Evolutionary conservation across 2,797 vertebrate genomes (phyloP).

Genomic region (Bradypus variegatus): DNA sequence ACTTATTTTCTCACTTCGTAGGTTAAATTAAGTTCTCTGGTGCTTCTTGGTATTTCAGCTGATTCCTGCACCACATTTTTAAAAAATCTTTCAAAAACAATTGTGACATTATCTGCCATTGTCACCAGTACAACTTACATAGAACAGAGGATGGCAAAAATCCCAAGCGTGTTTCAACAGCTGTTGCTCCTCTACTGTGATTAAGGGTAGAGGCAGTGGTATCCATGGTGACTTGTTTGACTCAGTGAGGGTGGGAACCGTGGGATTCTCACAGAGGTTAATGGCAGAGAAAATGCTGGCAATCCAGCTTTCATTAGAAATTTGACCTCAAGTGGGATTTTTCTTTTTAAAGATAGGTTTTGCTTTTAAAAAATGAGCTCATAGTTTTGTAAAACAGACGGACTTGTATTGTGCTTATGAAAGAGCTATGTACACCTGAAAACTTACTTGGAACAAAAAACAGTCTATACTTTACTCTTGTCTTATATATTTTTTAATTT

Average conservation of each 20-base stretch:
- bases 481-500: neutral
- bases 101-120: conserved; percentile 22
- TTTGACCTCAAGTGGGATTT: neutral
- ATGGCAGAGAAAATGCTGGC: conserved; percentile 5
- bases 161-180: conserved; percentile 30
- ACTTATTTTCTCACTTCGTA: neutral
- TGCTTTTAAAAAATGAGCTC: neutral
- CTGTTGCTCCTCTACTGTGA: neutral
- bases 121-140: conserved; percentile 28
- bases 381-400: conserved; percentile 27
- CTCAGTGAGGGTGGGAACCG: conserved; percentile 24
- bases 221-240: conserved; percentile 46
- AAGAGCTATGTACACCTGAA: neutral
- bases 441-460: neutral
- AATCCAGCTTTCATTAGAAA: neutral
- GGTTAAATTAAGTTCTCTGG: neutral
- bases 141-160: conserved; percentile 32
- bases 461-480: neutral
- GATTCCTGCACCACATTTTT: conserved; percentile 7
- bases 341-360: neutral
- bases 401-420: neutral
- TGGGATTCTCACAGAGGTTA: conserved; percentile 19
- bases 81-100: conserved; percentile 8
- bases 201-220: conserved; percentile 28
- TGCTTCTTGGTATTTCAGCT: neutral